A percentile compares a stretch with the other conserved stretches of the same genome.
Evolutionary conservation across 2,888 invertebrate genomes (phyloP).

Genomic region (Mechanitis mazaeus): DNA sequence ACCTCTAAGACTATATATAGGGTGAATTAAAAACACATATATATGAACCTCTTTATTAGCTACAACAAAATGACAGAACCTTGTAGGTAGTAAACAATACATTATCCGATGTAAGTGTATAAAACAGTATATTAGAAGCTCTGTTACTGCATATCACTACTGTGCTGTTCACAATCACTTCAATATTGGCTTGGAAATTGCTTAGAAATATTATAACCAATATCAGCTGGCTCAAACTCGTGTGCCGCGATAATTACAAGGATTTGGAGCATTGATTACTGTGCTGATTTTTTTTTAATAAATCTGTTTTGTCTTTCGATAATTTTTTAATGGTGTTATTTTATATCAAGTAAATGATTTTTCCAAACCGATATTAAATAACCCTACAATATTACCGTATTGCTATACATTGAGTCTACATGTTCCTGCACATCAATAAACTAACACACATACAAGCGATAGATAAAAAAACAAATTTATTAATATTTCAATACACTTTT

Average conservation of each 20-base stretch:
- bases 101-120: constrained; percentile 58
- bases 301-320: not conserved
- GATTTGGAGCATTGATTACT: not conserved
- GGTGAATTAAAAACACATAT: constrained; percentile 34
- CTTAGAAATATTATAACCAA: not conserved
- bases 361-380: constrained; percentile 64
- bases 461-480: not conserved
- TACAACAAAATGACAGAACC: constrained; percentile 67
- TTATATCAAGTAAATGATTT: constrained; percentile 10
- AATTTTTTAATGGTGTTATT: not conserved
- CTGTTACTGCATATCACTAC: constrained; percentile 74
- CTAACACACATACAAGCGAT: constrained; percentile 33
- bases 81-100: constrained; percentile 52
- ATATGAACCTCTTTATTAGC: constrained; percentile 71
- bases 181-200: constrained; percentile 58
- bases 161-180: constrained; percentile 65
- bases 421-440: constrained; percentile 37
- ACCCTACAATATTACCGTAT: constrained; percentile 51
- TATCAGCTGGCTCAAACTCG: no score
- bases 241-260: no score
- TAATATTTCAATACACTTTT: not conserved
- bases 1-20: not conserved
- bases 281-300: not conserved
- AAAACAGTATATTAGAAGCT: constrained; percentile 74
- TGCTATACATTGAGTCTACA: constrained; percentile 66